Evolutionary conservation across 2,888 invertebrate genomes (phyloP).

Genomic region (Andrena hattorfiana): DNA sequence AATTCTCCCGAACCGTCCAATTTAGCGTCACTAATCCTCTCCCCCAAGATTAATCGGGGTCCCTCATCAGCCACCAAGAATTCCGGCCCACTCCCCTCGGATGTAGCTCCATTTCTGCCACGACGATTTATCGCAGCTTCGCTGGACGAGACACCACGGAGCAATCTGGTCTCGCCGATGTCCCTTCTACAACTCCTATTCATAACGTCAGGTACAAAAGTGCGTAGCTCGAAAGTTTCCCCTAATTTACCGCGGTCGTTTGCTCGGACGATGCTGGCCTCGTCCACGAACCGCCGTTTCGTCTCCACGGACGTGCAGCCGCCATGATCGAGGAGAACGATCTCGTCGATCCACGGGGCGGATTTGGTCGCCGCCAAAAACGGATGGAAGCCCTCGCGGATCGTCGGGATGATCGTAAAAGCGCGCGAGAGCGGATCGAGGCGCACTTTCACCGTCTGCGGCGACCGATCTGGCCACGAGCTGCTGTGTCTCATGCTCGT

Average conservation of each 20-base stretch:
- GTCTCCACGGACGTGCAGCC: constrained; percentile 29
- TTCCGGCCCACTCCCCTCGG: constrained; percentile 22
- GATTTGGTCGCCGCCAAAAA: constrained; percentile 37
- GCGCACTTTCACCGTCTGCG: constrained; percentile 76
- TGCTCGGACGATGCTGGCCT: not conserved
- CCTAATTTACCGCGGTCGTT: constrained; percentile 1
- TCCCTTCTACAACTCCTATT: not conserved
- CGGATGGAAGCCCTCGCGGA: constrained; percentile 62
- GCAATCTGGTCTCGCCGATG: constrained; percentile 1
- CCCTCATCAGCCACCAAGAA: constrained; percentile 10
- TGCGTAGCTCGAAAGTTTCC: constrained; percentile 40
- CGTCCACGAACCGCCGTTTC: constrained; percentile 46
- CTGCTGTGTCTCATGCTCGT: constrained; percentile 78
- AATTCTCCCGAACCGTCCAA: not conserved
- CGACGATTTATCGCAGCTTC: constrained; percentile 14
- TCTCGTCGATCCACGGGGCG: constrained; percentile 55
- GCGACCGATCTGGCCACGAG: constrained; percentile 78
- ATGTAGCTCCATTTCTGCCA: not conserved
- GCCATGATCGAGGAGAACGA: constrained; percentile 54
- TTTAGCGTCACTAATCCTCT: not conserved
- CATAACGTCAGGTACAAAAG: constrained; percentile 38
- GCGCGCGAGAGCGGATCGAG: constrained; percentile 78
- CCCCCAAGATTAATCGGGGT: not conserved
- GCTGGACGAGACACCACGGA: constrained; percentile 12
- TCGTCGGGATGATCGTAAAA: constrained; percentile 77